Evolutionary conservation across 2,888 invertebrate genomes (phyloP).

Genomic region (Chromoteleia sp.): DNA sequence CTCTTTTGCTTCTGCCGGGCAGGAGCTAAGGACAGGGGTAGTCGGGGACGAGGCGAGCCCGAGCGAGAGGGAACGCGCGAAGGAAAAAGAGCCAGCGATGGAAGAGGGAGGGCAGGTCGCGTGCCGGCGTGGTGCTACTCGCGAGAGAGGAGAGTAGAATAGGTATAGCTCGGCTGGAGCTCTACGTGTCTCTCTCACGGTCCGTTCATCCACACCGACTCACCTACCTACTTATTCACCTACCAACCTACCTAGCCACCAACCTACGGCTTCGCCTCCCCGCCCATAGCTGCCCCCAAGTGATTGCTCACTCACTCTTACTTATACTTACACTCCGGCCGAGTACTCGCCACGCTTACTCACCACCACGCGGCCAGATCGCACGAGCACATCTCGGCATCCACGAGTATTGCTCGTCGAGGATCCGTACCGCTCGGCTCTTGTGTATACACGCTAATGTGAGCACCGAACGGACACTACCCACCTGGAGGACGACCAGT

Average conservation of each 20-base stretch:
- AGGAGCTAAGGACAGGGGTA: conserved; percentile 47
- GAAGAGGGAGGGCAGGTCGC: conserved; percentile 81
- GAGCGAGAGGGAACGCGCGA: conserved; percentile 55
- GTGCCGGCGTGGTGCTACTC: conserved; percentile 83
- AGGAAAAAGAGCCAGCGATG: conserved; percentile 17
- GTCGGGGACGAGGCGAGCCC: conserved; percentile 58
- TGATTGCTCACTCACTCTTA: conserved; percentile 77
- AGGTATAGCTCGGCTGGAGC: conserved; percentile 78
- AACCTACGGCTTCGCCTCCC: conserved; percentile 80
- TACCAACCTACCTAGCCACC: conserved; percentile 80
- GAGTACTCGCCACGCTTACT: conserved; percentile 73
- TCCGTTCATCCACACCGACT: conserved; percentile 72
- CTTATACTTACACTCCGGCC: conserved; percentile 71
- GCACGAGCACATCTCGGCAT: conserved; percentile 61
- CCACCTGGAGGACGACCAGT: conserved; percentile 70
- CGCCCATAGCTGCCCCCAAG: conserved; percentile 77
- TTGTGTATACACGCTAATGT: conserved; percentile 70
- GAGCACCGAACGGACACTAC: conserved; percentile 71
- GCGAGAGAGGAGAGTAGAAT: conserved; percentile 78
- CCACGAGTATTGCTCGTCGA: conserved; percentile 59
- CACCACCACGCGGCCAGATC: conserved; percentile 72
- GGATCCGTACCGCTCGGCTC: conserved; percentile 58
- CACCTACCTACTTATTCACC: conserved; percentile 79
- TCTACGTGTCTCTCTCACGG: conserved; percentile 72
- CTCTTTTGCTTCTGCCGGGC: conserved; percentile 42